Base-by-base conservation (phyloP, 2,797 vertebrate genomes). In the Carapus acus region DNA sequence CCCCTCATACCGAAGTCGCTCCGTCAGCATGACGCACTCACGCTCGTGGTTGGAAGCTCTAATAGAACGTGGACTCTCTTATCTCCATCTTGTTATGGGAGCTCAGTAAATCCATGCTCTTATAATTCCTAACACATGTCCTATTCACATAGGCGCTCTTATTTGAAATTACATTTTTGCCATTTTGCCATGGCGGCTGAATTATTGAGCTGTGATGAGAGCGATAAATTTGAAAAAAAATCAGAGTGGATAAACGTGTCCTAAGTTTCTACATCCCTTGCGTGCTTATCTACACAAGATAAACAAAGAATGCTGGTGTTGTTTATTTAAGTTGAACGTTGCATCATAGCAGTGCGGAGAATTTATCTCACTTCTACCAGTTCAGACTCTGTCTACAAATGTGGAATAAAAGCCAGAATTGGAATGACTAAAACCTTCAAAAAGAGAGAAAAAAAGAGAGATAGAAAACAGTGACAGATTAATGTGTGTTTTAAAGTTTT, bases 231-330 rank as follows among this genome's bases (percentile, higher is more conserved):
- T 22, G 56, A 50, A 60, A 58, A 18, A 53, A 21, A 45, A 38
- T n/a, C 14, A 18, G 43, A 45, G 34, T 29, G 63, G 27, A 54
- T 64, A 71, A 67, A 65, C 42, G 33, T 13, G 4, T 67, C 62
- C 34, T 49, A 57, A 38, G 19, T 65, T 67, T 71, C 63, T 54
- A 68, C 52, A 23, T 2, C 52, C 50, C 22, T 49, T 39, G 18
- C 62, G 42, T 15, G 58, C 53, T 72, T 73, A 69, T 77, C 70
- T 62, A 54, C 58, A 44, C 17, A 67, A n/a, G 46, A 13, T 8
- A 29, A 17, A 5, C 56, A 61, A 59, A 16, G 12, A 47, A 66
- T 51, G 42, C 9, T 55, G 18, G 19, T 43, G 24, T 63, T 43
- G 31, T 59, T 71, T 56, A 61, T 62, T 64, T 20, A 50, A 54